Conservation (phyloP, 30 jellyfish, hydroid and myxozoan species). For the Hydractinia echinata region DNA sequence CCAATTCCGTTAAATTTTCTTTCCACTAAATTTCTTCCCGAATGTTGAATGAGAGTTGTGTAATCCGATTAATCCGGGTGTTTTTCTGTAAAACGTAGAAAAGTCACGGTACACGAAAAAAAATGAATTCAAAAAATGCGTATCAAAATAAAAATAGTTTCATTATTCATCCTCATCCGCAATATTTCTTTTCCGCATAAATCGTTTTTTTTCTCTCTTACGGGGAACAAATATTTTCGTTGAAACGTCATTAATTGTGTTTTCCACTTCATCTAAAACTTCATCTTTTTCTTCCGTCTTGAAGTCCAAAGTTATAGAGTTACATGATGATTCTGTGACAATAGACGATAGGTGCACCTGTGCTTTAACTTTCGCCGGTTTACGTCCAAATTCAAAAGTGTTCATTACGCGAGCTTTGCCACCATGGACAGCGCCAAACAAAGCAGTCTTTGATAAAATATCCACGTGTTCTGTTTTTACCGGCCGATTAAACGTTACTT, state of each 20-base stretch:
- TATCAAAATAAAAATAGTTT: too few relatives aligned
- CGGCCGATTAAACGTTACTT: neutral
- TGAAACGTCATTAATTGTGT: neutral
- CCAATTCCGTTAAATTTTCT: too few relatives aligned
- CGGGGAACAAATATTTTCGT: neutral
- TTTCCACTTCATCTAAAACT: neutral
- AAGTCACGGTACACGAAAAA: too few relatives aligned
- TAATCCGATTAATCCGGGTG: too few relatives aligned
- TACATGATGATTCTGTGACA: neutral
- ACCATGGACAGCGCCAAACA: neutral
- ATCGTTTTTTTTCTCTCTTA: neutral
- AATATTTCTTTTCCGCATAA: neutral
- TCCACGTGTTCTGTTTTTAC: neutral
- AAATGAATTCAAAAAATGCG: too few relatives aligned
- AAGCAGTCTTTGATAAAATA: neutral
- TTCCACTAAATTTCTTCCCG: too few relatives aligned
- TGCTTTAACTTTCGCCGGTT: neutral
- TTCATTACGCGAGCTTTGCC: neutral
- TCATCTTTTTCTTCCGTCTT: neutral
- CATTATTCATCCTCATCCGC: neutral
- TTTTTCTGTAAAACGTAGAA: too few relatives aligned
- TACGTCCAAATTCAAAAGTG: constrained; percentile 7
- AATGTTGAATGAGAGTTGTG: too few relatives aligned
- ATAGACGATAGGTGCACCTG: neutral
- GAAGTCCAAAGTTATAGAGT: neutral